Percentiles rank a stretch among this genome's conserved stretches.
Evolutionary conservation across 2,797 vertebrate genomes (phyloP).

Genomic region (Antrozous pallidus): DNA sequence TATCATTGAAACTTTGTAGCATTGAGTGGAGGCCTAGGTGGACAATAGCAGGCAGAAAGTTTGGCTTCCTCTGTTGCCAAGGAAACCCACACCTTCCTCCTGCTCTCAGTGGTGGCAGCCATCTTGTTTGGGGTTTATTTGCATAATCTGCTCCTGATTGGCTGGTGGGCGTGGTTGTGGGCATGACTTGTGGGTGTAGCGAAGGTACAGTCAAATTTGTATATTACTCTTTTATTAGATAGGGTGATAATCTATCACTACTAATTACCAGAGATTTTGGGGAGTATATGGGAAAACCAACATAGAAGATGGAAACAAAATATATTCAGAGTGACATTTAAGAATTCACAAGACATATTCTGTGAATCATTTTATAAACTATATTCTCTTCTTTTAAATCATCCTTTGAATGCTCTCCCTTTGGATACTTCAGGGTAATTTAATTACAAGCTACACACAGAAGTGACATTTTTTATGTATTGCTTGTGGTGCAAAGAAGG

Average conservation of each 20-base stretch:
- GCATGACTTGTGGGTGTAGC: too few relatives aligned
- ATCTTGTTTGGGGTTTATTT: too few relatives aligned
- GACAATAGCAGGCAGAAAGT: too few relatives aligned
- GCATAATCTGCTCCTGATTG: too few relatives aligned
- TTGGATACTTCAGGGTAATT: slow-evolving; percentile 73
- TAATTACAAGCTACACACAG: slow-evolving; percentile 64
- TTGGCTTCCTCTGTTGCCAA: too few relatives aligned
- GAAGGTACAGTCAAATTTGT: too few relatives aligned
- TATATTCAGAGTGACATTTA: slow-evolving; percentile 62
- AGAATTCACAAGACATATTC: slow-evolving; percentile 67
- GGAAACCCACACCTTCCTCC: too few relatives aligned
- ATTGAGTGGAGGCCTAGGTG: too few relatives aligned
- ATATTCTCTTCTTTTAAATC: slow-evolving; percentile 70
- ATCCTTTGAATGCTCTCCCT: slow-evolving; percentile 68
- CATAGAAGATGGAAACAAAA: slow-evolving; percentile 60
- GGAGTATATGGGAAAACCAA: slow-evolving; percentile 29
- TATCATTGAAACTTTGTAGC: too few relatives aligned
- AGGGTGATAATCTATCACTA: slow-evolving; percentile 36
- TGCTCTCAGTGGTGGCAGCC: too few relatives aligned
- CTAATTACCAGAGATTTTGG: slow-evolving; percentile 70
- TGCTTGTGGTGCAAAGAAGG: slow-evolving; percentile 45
- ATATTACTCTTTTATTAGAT: too few relatives aligned
- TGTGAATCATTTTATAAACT: slow-evolving; percentile 57
- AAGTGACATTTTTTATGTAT: slow-evolving; percentile 64
- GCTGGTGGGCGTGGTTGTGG: too few relatives aligned